These are phyloP conservation scores for Thamnophis elegans DNA, from an alignment of 2,797 vertebrate genomes.

Conservation along the genomic window DNA sequence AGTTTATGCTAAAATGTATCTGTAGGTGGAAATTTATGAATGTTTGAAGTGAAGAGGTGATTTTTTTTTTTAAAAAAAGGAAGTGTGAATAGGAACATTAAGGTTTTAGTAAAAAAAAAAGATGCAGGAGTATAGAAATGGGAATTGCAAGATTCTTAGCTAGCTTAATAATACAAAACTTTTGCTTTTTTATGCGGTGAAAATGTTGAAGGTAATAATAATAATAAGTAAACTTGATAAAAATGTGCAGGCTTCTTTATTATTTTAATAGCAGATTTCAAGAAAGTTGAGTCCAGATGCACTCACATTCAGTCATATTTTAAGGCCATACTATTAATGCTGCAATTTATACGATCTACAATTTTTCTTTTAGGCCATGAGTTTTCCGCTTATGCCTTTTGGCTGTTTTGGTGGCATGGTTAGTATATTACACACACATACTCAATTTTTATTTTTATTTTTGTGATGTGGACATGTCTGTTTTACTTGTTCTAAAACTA, in stretches of 20 bases:
- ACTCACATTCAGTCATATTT: background rate
- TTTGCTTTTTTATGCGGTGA: background rate
- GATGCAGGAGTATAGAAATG: background rate
- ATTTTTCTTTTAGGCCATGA: constrained; percentile 71
- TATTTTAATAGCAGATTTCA: background rate
- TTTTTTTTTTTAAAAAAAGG: background rate
- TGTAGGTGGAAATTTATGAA: background rate
- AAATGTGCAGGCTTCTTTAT: background rate
- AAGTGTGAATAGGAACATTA: background rate
- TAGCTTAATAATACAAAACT: background rate
- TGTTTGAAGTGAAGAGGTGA: background rate
- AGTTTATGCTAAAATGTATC: background rate
- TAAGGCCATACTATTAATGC: background rate
- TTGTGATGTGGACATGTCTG: constrained; percentile 1
- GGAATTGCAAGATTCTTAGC: background rate
- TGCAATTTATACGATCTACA: constrained; percentile 28
- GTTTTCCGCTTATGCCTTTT: constrained; percentile 77
- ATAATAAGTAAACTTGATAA: background rate
- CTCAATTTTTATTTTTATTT: background rate
- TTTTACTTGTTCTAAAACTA: background rate
- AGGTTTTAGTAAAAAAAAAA: background rate
- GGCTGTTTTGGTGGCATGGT: constrained; percentile 74
- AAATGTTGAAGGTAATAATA: background rate
- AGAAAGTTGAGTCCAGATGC: background rate
- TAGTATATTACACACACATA: constrained; percentile 63